A percentile compares a stretch with the other conserved stretches of the same genome.
Conservation (phyloP, 2,797 vertebrate genomes). For the Amniataba percoides region DNA sequence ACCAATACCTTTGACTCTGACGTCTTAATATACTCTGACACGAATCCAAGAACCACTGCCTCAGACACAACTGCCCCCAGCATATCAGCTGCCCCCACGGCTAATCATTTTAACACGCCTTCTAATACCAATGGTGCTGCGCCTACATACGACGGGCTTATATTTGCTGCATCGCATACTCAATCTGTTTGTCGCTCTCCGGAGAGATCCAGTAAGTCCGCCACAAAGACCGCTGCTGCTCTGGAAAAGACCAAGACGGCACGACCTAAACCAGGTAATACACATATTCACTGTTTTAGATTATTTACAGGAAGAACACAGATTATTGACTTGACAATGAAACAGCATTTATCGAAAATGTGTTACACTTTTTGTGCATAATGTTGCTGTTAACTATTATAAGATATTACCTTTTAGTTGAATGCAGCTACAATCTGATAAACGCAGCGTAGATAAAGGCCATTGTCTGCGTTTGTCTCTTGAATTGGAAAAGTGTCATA, state of each 20-base stretch:
- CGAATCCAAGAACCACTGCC: conserved; percentile 54
- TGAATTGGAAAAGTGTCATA: conserved; percentile 14
- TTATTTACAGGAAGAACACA: neutral
- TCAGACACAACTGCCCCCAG: conserved; percentile 48
- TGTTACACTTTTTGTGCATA: neutral
- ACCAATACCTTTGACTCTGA: conserved; percentile 20
- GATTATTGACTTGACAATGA: conserved; percentile 31
- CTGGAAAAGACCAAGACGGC: conserved; percentile 49
- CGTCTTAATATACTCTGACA: conserved; percentile 29
- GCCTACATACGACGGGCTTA: neutral
- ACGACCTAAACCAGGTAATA: conserved; percentile 82
- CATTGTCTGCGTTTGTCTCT: conserved; percentile 20
- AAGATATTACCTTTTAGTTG: conserved; percentile 42
- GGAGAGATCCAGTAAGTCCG: conserved; percentile 51
- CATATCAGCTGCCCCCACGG: conserved; percentile 28
- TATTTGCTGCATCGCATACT: conserved; percentile 21
- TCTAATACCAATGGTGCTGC: conserved; percentile 42
- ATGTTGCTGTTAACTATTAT: conserved; percentile 11
- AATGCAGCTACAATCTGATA: conserved; percentile 39
- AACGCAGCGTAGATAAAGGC: conserved; percentile 1
- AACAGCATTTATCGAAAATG: neutral
- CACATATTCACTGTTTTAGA: neutral
- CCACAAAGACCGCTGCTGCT: conserved; percentile 28
- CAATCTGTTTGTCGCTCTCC: conserved; percentile 43
- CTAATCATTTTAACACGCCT: conserved; percentile 5